Percentiles rank a stretch among this genome's conserved stretches.
phyloP scores from a whole-genome alignment of 2,797 vertebrate genomes.

The Argentina silus region DNA sequence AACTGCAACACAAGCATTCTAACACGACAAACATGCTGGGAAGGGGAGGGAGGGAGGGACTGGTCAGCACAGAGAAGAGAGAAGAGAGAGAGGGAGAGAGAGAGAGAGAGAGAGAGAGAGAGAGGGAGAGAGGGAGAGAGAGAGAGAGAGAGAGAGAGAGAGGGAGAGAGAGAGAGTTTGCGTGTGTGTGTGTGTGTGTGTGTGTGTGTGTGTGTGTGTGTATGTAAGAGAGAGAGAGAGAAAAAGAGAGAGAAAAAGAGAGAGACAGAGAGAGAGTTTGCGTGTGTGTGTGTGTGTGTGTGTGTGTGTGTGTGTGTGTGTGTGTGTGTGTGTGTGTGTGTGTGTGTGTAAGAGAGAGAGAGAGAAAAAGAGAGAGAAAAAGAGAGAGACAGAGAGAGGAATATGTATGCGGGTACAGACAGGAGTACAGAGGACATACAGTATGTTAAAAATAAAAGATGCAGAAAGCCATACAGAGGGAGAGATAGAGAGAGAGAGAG shows the following conservation, averaged over 20 bases:
- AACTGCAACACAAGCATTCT: background rate
- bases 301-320: no score
- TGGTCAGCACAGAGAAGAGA: background rate
- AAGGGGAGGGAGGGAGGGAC: background rate
- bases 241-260: no score
- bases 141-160: background rate
- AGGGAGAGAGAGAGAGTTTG: background rate
- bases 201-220: no score
- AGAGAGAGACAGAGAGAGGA: constrained; percentile 14
- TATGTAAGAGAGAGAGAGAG: no score
- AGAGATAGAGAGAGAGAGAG: no score
- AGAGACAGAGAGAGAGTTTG: no score
- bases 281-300: no score
- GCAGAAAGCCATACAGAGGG: constrained; percentile 96
- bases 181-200: no score
- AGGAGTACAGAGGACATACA: constrained; percentile 75
- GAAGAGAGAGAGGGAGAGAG: background rate
- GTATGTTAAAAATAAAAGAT: constrained; percentile 79
- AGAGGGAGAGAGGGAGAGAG: background rate
- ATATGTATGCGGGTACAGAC: constrained; percentile 15
- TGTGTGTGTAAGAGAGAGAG: background rate
- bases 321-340: no score
- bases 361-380: constrained; percentile 33
- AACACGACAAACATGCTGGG: background rate
- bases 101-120: no score